A percentile compares a stretch with the other conserved stretches of the same genome.
Evolutionary conservation across 1,140 invertebrate genomes (phyloP).

Genomic region (Drosophila athabasca): DNA sequence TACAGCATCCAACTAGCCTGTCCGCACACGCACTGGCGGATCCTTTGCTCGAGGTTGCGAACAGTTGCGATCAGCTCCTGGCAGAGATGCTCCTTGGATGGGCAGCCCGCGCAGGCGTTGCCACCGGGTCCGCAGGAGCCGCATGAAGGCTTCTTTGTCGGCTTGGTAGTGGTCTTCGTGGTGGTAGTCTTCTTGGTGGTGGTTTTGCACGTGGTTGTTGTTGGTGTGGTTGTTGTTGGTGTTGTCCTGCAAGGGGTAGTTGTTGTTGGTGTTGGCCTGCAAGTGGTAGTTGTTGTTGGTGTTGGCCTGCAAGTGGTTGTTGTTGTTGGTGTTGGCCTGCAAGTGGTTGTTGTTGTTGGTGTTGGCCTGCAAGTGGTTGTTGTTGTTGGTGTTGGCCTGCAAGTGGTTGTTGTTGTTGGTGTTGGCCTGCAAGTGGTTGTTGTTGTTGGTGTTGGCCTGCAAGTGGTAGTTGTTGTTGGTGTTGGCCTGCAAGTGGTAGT

Average conservation of each 20-base stretch:
- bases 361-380: not conserved
- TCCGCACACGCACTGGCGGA: slow-evolving; percentile 19
- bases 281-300: not conserved
- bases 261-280: not conserved
- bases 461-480: not conserved
- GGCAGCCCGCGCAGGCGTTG: not conserved
- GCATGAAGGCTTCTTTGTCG: not conserved
- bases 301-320: not conserved
- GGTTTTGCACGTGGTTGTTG: not conserved
- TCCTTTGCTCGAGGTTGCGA: not conserved
- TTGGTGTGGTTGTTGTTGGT: too few relatives aligned
- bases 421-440: not conserved
- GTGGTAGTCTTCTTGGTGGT: not conserved
- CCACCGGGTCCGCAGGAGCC: slow-evolving; percentile 12
- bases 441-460: not conserved
- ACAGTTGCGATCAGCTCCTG: not conserved
- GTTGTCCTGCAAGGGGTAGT: too few relatives aligned
- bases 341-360: not conserved
- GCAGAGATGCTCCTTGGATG: not conserved
- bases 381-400: not conserved
- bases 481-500: too few relatives aligned
- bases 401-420: not conserved
- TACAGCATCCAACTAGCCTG: not conserved
- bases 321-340: not conserved
- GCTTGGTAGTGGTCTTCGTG: not conserved